phyloP scores from a whole-genome alignment of 2,113 vertebrate genomes.

The Diadophis punctatus region DNA sequence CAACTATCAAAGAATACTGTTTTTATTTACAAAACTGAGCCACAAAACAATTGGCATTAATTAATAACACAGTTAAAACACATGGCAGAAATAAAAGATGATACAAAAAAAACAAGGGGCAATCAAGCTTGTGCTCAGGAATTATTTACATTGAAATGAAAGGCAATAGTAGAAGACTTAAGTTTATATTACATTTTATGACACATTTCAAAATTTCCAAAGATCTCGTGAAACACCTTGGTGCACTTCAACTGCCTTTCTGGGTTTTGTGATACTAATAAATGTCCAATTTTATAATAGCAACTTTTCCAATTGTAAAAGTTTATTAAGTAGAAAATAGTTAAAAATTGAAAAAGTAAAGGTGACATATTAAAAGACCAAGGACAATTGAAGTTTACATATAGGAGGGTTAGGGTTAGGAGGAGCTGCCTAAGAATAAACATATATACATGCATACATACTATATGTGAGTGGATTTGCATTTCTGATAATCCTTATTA shows the following conservation, averaged over 20 bases:
- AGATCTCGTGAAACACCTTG: conserved; percentile 32
- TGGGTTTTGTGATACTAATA: conserved; percentile 5
- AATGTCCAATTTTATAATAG: conserved; percentile 16
- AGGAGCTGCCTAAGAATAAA: not conserved
- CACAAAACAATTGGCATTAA: not conserved
- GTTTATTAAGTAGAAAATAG: not conserved
- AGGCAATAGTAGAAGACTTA: conserved; percentile 37
- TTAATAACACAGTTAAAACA: not conserved
- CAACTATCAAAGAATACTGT: not conserved
- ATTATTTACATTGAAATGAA: conserved; percentile 41
- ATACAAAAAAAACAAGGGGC: not conserved
- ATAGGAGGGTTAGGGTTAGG: not conserved
- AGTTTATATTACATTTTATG: conserved; percentile 42
- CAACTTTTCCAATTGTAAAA: conserved; percentile 23
- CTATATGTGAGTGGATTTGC: not conserved
- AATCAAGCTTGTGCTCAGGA: conserved; percentile 13
- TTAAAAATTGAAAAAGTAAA: not conserved
- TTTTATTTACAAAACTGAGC: not conserved
- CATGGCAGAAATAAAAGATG: not conserved
- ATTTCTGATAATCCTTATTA: not conserved
- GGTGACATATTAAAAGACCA: not conserved
- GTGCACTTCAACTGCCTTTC: not conserved
- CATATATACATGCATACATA: not conserved
- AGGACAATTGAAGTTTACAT: not conserved
- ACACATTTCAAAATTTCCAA: conserved; percentile 50